A percentile compares a stretch with the other conserved stretches of the same genome.
Evolutionary conservation across 2,113 vertebrate species (phyloP).

Genomic region (Elaphurus davidianus): DNA sequence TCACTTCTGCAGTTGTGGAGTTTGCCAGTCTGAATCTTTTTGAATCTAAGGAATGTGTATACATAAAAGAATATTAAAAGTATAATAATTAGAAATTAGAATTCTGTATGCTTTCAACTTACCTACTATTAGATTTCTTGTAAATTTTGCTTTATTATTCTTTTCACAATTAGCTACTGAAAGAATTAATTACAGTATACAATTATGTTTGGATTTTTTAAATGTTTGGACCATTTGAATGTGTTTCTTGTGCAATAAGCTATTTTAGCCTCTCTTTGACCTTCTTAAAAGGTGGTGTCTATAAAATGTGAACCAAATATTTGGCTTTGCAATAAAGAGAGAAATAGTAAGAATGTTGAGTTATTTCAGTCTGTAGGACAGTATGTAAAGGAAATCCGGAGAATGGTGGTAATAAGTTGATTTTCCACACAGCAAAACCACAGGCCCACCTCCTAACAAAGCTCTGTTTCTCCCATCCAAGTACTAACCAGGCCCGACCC

Average conservation of each 20-base stretch:
- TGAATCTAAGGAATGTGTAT: neutral
- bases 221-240: neutral
- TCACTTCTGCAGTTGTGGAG: neutral
- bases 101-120: neutral
- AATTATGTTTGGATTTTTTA: neutral
- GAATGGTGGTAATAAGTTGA: neutral
- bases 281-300: neutral
- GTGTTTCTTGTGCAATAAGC: neutral
- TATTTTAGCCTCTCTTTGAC: neutral
- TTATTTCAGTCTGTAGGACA: neutral
- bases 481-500: too few species aligned
- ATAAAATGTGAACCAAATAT: neutral
- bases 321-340: neutral
- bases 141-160: neutral
- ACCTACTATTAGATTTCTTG: neutral
- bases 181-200: neutral
- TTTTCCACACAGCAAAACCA: neutral
- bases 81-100: neutral
- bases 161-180: neutral
- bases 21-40: neutral
- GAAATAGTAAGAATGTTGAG: neutral
- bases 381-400: neutral
- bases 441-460: slow-evolving; percentile 13
- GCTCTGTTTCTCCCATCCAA: neutral
- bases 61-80: neutral